Percentiles rank a stretch among this genome's conserved stretches.
Evolutionary conservation across 2,113 vertebrate species (phyloP).

Genomic region (Psittacara wagleri): DNA sequence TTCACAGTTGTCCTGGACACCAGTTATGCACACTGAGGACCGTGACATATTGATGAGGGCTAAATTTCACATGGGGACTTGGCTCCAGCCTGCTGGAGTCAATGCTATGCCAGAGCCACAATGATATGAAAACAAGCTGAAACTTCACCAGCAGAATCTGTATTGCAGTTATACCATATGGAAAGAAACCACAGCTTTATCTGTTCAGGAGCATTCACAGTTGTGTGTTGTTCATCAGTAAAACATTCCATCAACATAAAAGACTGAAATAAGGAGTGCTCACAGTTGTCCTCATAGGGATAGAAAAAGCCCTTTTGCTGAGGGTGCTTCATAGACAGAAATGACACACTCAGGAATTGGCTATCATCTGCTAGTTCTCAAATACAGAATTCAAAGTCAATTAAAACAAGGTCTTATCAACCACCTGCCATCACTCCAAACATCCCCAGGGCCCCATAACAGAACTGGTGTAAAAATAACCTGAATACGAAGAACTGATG

Average conservation of each 20-base stretch:
- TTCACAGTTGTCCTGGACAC: background rate
- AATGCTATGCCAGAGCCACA: background rate
- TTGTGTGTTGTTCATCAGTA: background rate
- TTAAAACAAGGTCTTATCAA: background rate
- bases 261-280: background rate
- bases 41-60: background rate
- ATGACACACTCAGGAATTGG: background rate
- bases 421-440: background rate
- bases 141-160: background rate
- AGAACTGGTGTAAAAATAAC: background rate
- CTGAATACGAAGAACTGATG: background rate
- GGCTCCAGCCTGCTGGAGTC: background rate
- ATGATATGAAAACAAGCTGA: accelerated
- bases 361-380: background rate
- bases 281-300: background rate
- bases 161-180: background rate
- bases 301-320: background rate
- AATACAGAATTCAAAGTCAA: background rate
- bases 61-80: background rate
- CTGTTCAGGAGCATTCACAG: background rate
- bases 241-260: background rate
- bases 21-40: accelerated
- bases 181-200: background rate
- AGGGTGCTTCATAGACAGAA: background rate
- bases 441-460: background rate